These are phyloP conservation scores for Megamerina dolium DNA, from an alignment of 2,888 invertebrate species.

Conservation along the genomic window DNA sequence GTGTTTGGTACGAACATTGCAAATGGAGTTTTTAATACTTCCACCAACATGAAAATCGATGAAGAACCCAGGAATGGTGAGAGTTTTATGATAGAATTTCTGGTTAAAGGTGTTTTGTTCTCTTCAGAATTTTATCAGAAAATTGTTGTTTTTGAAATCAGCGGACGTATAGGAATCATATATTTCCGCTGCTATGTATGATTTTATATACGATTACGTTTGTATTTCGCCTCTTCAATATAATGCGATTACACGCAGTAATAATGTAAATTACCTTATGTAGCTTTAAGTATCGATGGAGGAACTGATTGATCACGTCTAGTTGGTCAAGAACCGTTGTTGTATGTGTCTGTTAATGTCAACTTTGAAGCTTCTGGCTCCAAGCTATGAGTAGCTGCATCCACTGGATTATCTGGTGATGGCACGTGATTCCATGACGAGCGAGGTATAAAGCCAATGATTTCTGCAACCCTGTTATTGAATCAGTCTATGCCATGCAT, in stretches of 20 bases:
- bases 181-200: slow-evolving; percentile 5
- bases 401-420: not conserved
- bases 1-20: too few relatives aligned
- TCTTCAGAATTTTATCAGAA: too few relatives aligned
- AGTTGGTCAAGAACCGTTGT: not conserved
- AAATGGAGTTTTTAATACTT: too few relatives aligned
- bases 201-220: not conserved
- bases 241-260: slow-evolving; percentile 3
- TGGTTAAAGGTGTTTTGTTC: too few relatives aligned
- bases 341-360: not conserved
- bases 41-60: too few relatives aligned
- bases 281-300: slow-evolving; percentile 1
- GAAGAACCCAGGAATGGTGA: too few relatives aligned
- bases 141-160: too few relatives aligned
- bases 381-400: not conserved
- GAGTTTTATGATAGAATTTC: too few relatives aligned
- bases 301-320: not conserved
- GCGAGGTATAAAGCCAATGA: not conserved
- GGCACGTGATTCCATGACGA: not conserved
- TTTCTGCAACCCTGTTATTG: slow-evolving; percentile 4
- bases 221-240: not conserved
- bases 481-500: too few relatives aligned
- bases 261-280: slow-evolving; percentile 4
- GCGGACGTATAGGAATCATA: too few relatives aligned
- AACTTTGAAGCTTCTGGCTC: not conserved